A percentile compares a stretch with the other conserved stretches of the same genome.
Evolutionary conservation across 2,888 invertebrate species (phyloP).

Genomic region (Vanessa cardui): DNA sequence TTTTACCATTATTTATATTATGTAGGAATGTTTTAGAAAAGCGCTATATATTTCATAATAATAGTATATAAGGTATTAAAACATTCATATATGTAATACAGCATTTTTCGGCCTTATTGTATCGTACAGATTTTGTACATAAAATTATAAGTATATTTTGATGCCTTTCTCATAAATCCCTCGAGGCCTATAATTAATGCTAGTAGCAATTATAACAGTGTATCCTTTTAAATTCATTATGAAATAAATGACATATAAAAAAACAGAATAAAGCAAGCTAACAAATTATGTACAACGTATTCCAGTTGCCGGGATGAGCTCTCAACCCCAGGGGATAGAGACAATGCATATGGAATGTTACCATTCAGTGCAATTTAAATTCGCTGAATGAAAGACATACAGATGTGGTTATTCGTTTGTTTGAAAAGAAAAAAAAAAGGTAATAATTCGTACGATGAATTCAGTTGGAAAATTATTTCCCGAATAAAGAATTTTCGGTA

Average conservation of each 20-base stretch:
- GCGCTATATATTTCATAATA: too few species aligned
- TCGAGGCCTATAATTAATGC: too few species aligned
- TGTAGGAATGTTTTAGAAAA: too few species aligned
- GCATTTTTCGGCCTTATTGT: too few species aligned
- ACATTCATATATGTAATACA: too few species aligned
- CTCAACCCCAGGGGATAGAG: slow-evolving; percentile 6
- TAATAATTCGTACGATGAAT: background rate
- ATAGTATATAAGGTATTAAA: too few species aligned
- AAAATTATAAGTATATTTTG: too few species aligned
- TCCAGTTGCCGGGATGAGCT: slow-evolving; percentile 16
- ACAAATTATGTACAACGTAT: slow-evolving; percentile 4
- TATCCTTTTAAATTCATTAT: background rate
- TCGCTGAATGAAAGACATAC: background rate
- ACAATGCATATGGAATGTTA: slow-evolving; percentile 21
- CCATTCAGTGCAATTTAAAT: slow-evolving; percentile 6
- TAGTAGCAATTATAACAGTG: too few species aligned
- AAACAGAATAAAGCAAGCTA: background rate
- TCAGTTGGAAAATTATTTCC: background rate
- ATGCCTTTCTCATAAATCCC: too few species aligned
- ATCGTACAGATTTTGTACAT: too few species aligned
- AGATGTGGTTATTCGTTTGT: background rate
- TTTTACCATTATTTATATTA: too few species aligned
- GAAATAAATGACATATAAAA: background rate
- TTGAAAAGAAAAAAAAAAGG: background rate
- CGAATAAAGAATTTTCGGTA: too few species aligned